These are phyloP conservation scores for Macrochelys suwanniensis DNA, from an alignment of 2,797 vertebrate species.

Conservation along the genomic window DNA sequence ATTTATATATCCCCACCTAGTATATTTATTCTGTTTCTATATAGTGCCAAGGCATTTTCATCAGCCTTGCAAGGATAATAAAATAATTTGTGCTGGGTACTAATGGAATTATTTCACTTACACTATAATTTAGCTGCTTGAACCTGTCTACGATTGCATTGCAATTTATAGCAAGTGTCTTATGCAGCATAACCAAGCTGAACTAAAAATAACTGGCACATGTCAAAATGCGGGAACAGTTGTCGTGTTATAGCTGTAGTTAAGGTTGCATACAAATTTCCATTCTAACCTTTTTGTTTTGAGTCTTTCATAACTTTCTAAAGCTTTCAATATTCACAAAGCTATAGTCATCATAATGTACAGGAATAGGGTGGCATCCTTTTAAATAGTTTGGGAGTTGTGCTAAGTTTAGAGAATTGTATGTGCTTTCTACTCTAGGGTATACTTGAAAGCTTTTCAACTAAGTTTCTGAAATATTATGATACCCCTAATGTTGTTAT, in stretches of 20 bases:
- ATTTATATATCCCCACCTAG: not conserved
- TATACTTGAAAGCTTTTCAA: not conserved
- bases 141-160: not conserved
- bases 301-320: not conserved
- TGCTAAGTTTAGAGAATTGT: not conserved
- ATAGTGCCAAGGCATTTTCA: not conserved
- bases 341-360: accelerated
- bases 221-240: not conserved
- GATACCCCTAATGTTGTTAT: not conserved
- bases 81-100: not conserved
- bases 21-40: constrained; percentile 14
- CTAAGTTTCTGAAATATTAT: not conserved
- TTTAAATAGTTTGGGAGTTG: not conserved
- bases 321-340: not conserved
- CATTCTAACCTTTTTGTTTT: not conserved
- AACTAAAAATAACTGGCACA: not conserved
- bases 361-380: not conserved
- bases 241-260: not conserved
- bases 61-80: not conserved
- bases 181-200: not conserved
- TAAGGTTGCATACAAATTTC: not conserved
- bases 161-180: not conserved
- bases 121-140: not conserved
- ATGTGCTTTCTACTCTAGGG: not conserved
- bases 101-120: not conserved